phyloP scores from a whole-genome alignment of 2,888 invertebrate species.

The Volucella bombylans region DNA sequence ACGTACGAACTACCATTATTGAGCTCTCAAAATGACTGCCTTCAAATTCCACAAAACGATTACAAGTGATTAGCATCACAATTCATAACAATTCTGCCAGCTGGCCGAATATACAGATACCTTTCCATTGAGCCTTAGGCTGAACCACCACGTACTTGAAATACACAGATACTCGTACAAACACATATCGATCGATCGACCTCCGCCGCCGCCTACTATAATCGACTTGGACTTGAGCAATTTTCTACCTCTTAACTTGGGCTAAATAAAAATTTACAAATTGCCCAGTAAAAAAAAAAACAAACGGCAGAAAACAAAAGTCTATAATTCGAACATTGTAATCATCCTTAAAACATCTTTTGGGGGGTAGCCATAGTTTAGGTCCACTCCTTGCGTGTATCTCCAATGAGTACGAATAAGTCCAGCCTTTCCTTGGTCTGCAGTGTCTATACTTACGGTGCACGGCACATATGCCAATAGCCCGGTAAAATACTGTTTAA shows the following conservation, averaged over 20 bases:
- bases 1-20: conserved; percentile 66
- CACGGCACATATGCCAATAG: conserved; percentile 53
- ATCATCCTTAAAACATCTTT: conserved; percentile 67
- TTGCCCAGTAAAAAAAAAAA: conserved; percentile 45
- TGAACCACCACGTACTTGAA: conserved; percentile 28
- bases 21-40: conserved; percentile 54
- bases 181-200: conserved; percentile 42
- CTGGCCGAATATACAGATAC: conserved; percentile 32
- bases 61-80: conserved; percentile 72
- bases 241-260: conserved; percentile 67
- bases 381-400: conserved; percentile 27
- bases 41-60: conserved; percentile 56
- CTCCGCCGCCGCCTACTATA: conserved; percentile 36
- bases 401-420: conserved; percentile 23
- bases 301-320: conserved; percentile 11
- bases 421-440: background rate
- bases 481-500: conserved; percentile 59
- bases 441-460: conserved; percentile 20
- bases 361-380: conserved; percentile 8
- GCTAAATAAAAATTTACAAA: conserved; percentile 68
- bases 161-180: background rate
- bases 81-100: conserved; percentile 69
- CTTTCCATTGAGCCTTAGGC: conserved; percentile 37
- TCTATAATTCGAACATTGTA: conserved; percentile 9
- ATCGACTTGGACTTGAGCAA: conserved; percentile 50